Evolutionary conservation across 2,113 vertebrate species (phyloP).

Genomic region (Macrotis lagotis): DNA sequence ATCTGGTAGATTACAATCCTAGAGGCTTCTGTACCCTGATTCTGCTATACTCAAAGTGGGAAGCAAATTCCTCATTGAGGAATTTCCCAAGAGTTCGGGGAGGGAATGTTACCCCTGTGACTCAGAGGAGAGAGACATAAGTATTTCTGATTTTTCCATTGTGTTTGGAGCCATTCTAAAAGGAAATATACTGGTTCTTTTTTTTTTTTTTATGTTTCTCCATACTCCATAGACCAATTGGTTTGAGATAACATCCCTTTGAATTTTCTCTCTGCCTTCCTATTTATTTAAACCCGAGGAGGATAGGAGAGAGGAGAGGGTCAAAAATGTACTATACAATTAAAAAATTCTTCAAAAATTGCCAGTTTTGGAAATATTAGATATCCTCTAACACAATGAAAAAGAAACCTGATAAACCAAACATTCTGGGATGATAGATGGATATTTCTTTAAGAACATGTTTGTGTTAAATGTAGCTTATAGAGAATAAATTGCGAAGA

Average conservation of each 20-base stretch:
- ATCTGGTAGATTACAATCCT: not conserved
- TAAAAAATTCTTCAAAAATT: not conserved
- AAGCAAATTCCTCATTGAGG: not conserved
- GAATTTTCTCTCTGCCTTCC: not conserved
- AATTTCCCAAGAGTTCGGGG: not conserved
- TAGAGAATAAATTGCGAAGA: not conserved
- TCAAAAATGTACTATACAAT: not conserved
- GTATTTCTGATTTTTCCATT: not conserved
- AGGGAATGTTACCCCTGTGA: not conserved
- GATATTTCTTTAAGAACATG: not conserved
- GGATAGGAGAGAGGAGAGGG: not conserved
- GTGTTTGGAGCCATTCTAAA: not conserved
- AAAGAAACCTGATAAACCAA: not conserved
- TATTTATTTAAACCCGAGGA: not conserved
- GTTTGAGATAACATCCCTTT: not conserved
- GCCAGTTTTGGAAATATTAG: not conserved
- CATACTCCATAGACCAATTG: not conserved
- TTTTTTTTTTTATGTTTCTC: not conserved
- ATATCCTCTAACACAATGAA: not conserved
- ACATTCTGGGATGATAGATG: not conserved
- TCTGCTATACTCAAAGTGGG: not conserved
- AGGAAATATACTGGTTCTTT: not conserved
- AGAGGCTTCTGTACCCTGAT: not conserved
- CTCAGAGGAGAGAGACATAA: not conserved
- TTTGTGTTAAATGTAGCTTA: conserved; percentile 4